Base-by-base conservation (phyloP, 1,140 invertebrate species). In the Brachionus paranguensis region DNA sequence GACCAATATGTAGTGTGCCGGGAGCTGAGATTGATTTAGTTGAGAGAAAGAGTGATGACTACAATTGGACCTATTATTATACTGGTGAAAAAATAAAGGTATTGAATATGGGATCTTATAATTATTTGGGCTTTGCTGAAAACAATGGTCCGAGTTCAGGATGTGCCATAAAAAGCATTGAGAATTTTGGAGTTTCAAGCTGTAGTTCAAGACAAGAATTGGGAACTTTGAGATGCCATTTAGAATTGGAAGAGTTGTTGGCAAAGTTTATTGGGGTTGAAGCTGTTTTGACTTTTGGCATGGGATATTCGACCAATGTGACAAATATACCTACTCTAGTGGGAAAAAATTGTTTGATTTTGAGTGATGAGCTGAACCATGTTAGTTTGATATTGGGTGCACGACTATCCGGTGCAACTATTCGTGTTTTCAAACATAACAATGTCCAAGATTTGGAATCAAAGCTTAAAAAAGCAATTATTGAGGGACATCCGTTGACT, bases 301-400 rank as follows among this genome's bases (percentile, higher is more conserved):
- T 99, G 97, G 97, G 97, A 4, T 99, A 98, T 90, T 96, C 96
- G 24, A 99, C 97, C 1, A 99, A 99, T 90, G 92, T 96, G 0
- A 92, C 98, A 84, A 97, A 96, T 88, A 91, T 98, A 85, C 96
- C 96, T 0, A 93, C 93, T 14, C 89, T 99, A 3, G 89, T 97
- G 11, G 92, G 92, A 10, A 92, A 94, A 86, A 90, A 91, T 55
- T 84, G 94, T 88, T 90, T 98, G 24, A 95, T 98, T 79, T 88
- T 99, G 3, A 97, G 95, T 89, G 97, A 99, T 91, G 95, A 96
- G 88, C 94, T 96, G 86, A 98, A 98, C 90, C 97, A 99, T 88
- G 96, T 96, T 1, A 98, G 96, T 5, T 91, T 99, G 6, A 96
- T 98, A 88, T 91, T 99, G 33, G 97, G 96, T 10, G 91, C 97